These are phyloP conservation scores for Elgaria multicarinata DNA, from an alignment of 2,113 vertebrate genomes.

Conservation along the genomic window DNA sequence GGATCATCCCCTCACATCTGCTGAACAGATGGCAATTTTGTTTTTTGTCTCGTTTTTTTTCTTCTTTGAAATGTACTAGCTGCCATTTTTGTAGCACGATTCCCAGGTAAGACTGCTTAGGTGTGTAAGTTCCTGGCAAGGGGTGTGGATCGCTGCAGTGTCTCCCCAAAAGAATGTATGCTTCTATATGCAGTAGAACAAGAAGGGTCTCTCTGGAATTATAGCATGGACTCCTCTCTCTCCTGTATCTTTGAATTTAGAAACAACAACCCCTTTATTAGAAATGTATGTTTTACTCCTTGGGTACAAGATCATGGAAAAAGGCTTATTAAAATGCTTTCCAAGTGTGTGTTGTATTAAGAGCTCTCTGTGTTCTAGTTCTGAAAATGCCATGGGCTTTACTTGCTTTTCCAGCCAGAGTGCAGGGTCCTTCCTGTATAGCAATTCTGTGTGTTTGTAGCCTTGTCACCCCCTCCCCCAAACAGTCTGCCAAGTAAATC, in stretches of 20 bases:
- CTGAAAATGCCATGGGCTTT: neutral
- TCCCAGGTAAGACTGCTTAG: fast-evolving
- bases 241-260: neutral
- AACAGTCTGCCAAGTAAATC: neutral
- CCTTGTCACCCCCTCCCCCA: neutral
- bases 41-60: too few relatives aligned
- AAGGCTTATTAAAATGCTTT: neutral
- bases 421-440: neutral
- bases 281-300: neutral
- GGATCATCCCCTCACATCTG: neutral
- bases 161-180: neutral
- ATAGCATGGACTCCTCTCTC: neutral
- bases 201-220: neutral
- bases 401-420: neutral
- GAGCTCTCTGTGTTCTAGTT: neutral
- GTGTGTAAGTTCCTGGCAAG: neutral
- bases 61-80: fast-evolving
- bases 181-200: fast-evolving
- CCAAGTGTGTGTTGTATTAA: neutral
- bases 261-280: neutral
- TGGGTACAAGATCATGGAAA: constrained; percentile 1
- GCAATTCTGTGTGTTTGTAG: neutral
- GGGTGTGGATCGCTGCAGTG: neutral
- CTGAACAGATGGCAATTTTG: neutral
- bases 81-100: fast-evolving